Evolutionary conservation across 2,888 invertebrate species (phyloP).

Genomic region (Plebejus anna): DNA sequence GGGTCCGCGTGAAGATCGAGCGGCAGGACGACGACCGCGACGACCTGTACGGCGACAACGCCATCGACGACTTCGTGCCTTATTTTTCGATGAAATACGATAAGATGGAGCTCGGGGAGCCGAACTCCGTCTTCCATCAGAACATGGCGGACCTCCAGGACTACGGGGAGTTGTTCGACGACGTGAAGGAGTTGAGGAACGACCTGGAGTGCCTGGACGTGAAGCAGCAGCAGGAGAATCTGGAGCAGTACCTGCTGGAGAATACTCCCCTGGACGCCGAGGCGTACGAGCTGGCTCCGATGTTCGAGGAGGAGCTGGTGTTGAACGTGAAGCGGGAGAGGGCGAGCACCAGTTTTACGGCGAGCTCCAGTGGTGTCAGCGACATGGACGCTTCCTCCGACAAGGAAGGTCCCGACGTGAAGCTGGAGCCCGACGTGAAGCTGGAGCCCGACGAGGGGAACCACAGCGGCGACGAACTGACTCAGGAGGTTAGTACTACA

Average conservation of each 20-base stretch:
- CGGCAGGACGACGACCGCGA: constrained; percentile 55
- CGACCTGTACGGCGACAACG: constrained; percentile 67
- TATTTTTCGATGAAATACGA: constrained; percentile 63
- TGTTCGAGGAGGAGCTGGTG: constrained; percentile 66
- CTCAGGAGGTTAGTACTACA: constrained; percentile 67
- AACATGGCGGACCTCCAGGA: constrained; percentile 80
- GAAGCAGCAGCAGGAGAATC: constrained; percentile 62
- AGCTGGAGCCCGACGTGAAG: constrained; percentile 70
- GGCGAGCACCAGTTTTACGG: constrained; percentile 75
- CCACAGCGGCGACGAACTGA: constrained; percentile 72
- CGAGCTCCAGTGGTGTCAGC: constrained; percentile 73
- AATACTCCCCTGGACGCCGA: constrained; percentile 68
- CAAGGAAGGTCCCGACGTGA: constrained; percentile 58
- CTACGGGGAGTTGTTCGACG: constrained; percentile 67
- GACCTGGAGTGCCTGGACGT: constrained; percentile 67
- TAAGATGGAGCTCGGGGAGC: constrained; percentile 57
- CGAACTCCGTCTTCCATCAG: constrained; percentile 75
- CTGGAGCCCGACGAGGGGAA: constrained; percentile 70
- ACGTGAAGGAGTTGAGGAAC: constrained; percentile 59
- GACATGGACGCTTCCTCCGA: constrained; percentile 65
- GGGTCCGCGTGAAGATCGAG: constrained; percentile 61
- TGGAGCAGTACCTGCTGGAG: constrained; percentile 67
- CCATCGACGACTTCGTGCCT: constrained; percentile 67
- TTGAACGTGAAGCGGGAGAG: constrained; percentile 69
- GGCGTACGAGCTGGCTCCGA: constrained; percentile 62